Evolutionary conservation across 2,888 invertebrate species (phyloP), one percentile per base, ranked within the genome.

Genomic region (Macrosoma leucophasiata): DNA sequence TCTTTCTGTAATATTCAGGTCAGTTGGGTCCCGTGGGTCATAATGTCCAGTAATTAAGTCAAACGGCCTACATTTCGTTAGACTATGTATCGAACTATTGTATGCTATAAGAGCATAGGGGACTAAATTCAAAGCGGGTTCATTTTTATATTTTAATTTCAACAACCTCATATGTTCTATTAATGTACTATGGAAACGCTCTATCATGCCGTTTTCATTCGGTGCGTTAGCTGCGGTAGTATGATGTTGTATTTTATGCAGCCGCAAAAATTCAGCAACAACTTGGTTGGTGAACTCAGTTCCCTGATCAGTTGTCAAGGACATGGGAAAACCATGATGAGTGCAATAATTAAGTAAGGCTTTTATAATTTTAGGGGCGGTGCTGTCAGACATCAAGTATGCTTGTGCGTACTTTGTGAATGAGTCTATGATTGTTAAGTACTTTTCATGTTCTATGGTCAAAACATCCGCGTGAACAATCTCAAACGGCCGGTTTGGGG

Each of bases 1-100:
- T 17, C 29, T 26, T 15, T 33, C 34, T 5, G 24, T 17, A 20
- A 41, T 15, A 18, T 37, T 22, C 9, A 38, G n/a, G 29, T 35
- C 25, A 24, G 31, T 18, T 7, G 41, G 38, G 32, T 41, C 38
- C 9, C 41, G 31, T 3, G 38, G 37, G 25, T 41, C 41, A 23
- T 39, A 33, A 15, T 42, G 42, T 24, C 36, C 38, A 13, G 32
- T 30, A 14, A 35, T 30, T 10, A 42, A 11, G 19, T 42, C 36
- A 23, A 31, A 21, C 2, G 31, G 31, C 27, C 30, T 30, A 13
- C 26, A 26, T 26, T 31, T 30, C 7, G 20, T 36, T 9, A 26
- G 27, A 15, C 36, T 31, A 26, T 36, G 36, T 22, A 27, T 20
- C 4, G 27, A 36, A 32, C 24, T 32, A 32, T 36, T 36, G 23